phyloP scores from a whole-genome alignment of 1,140 invertebrate species.

The Panagrolaimus sp. region DNA sequence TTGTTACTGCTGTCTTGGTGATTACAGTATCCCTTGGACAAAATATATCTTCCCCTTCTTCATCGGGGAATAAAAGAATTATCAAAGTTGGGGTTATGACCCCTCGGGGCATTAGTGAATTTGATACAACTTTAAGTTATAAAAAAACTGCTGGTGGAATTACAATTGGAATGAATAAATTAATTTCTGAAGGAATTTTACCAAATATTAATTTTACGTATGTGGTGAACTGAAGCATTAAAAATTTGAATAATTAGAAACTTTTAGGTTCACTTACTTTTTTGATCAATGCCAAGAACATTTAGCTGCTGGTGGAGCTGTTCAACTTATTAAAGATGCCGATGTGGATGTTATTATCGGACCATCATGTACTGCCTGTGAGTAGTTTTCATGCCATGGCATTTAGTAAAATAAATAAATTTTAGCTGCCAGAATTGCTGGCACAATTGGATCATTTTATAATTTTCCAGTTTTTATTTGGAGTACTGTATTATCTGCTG shows the following conservation, averaged over 20 bases:
- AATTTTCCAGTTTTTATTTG: constrained; percentile 19
- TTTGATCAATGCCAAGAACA: neutral
- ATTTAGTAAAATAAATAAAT: neutral
- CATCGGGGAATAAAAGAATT: no score
- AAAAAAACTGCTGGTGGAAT: neutral
- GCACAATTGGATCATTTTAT: neutral
- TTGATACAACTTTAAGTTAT: neutral
- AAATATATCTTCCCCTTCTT: no score
- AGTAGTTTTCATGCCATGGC: neutral
- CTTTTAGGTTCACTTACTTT: neutral
- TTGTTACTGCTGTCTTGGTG: no score
- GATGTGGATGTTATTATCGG: neutral
- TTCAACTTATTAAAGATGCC: neutral
- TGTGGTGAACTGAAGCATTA: no score
- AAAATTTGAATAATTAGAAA: neutral
- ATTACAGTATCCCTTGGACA: no score
- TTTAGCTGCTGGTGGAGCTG: neutral
- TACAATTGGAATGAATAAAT: neutral
- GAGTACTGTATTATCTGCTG: neutral
- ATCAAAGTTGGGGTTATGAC: neutral
- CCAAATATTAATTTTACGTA: neutral
- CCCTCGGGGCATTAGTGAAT: constrained; percentile 5
- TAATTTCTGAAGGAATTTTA: constrained; percentile 5
- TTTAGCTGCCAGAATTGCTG: neutral
- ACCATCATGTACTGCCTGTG: neutral